These are phyloP conservation scores for Oceanodroma leucorhoa DNA, from an alignment of 2,797 vertebrate species.

Conservation along the genomic window DNA sequence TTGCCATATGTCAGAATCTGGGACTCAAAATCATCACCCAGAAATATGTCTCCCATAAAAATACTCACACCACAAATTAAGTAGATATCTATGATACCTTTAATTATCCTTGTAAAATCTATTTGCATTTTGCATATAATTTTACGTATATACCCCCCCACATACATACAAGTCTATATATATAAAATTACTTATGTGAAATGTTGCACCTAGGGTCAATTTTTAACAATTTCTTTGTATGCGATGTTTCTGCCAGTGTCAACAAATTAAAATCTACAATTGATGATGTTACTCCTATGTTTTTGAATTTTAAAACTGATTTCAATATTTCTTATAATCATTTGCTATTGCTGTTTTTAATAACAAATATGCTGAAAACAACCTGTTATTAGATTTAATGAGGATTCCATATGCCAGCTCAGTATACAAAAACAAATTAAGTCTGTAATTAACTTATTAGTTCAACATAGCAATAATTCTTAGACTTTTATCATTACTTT, in stretches of 20 bases:
- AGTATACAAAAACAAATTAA: constrained; percentile 16
- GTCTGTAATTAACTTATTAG: constrained; percentile 17
- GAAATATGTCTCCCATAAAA: neutral
- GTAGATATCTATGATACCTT: neutral
- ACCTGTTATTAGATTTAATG: neutral
- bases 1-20: neutral
- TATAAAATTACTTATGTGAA: neutral
- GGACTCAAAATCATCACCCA: neutral
- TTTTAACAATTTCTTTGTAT: neutral
- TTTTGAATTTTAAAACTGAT: neutral
- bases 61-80: neutral
- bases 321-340: neutral
- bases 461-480: neutral
- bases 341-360: neutral
- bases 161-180: fast-evolving
- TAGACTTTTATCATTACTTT: constrained; percentile 16
- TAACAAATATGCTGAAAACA: neutral
- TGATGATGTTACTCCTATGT: neutral
- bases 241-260: fast-evolving
- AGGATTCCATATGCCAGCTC: neutral
- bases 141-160: neutral
- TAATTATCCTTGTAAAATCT: neutral
- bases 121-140: neutral
- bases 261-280: neutral
- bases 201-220: neutral